Evolutionary conservation across 2,797 vertebrate species (phyloP).

Genomic region (Urosaurus nigricauda): DNA sequence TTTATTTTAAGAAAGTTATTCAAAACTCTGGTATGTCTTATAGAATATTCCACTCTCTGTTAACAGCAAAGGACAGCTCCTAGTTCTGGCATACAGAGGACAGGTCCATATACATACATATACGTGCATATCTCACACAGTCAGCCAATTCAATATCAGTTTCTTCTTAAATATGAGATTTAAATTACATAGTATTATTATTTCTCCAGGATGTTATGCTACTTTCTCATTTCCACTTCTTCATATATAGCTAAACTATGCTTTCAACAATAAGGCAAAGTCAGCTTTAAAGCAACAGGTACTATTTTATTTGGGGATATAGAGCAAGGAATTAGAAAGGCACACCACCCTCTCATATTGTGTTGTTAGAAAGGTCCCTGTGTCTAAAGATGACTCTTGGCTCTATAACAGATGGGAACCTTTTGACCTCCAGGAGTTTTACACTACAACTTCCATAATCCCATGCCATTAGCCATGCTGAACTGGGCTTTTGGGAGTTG

Average conservation of each 20-base stretch:
- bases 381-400: no score
- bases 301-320: not conserved
- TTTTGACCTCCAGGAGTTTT: not conserved
- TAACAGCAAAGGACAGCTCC: slow-evolving; percentile 24
- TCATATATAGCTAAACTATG: rapidly evolving
- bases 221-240: slow-evolving; percentile 24
- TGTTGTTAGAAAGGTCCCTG: not conserved
- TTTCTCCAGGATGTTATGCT: not conserved
- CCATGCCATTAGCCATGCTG: not conserved
- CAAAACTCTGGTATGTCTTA: not conserved
- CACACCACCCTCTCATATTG: not conserved
- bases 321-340: not conserved
- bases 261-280: not conserved
- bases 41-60: not conserved
- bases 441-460: not conserved
- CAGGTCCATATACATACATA: not conserved
- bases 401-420: not conserved
- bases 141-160: not conserved
- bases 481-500: not conserved
- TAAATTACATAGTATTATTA: slow-evolving; percentile 17
- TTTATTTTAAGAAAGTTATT: not conserved
- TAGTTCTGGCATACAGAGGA: not conserved
- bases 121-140: not conserved
- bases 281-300: not conserved
- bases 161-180: slow-evolving; percentile 31